Evolutionary conservation across 2,888 invertebrate species (phyloP), one percentile per base, ranked within the genome.

Genomic region (Leistus spinibarbis): DNA sequence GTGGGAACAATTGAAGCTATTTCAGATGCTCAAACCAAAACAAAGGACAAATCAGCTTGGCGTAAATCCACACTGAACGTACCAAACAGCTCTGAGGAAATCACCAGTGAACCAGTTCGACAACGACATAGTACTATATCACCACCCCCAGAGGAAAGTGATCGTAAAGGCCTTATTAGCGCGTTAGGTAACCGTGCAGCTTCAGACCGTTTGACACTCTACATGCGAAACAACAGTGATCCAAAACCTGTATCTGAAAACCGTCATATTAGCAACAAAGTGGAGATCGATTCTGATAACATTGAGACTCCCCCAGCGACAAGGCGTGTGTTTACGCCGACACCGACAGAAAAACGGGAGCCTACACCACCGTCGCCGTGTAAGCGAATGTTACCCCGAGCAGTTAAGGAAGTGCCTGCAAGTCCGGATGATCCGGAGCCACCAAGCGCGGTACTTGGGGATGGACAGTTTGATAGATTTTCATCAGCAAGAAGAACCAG

Each of bases 211-310:
- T 82, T 90, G 9, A 89, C 89, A n/a, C 85, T 90, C 67, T 91
- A 91, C 81, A 88, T 90, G 76, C 85, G 89, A 3, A 60, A 60
- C 16, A 56, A 56, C 56, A 10, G 10, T 7, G 19, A 19, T 19
- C 16, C 17, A 19, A 16, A 56, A 16, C 7, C 13, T 16, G 17
- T 19, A 4, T 7, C 19, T 19, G 16, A 20, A 20, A 64, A 24
- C 23, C 53, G 67, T 0, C 70, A 80, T 16, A 83, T 86, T 13
- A 88, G 88, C 17, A 92, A 93, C 80, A 91, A 91, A 82, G 91
- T 92, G 10, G 95, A 95, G 82, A 95, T 96, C 56, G 96, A 96
- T 84, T 94, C 95, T 1, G 96, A 96, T 80, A 96, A 96, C 80
- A 93, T 96, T 40, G 95, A 96, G 87, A 96, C 96, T 1, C 95